Evolutionary conservation across 2,888 invertebrate genomes (phyloP).

Genomic region (Lingula anatina): DNA sequence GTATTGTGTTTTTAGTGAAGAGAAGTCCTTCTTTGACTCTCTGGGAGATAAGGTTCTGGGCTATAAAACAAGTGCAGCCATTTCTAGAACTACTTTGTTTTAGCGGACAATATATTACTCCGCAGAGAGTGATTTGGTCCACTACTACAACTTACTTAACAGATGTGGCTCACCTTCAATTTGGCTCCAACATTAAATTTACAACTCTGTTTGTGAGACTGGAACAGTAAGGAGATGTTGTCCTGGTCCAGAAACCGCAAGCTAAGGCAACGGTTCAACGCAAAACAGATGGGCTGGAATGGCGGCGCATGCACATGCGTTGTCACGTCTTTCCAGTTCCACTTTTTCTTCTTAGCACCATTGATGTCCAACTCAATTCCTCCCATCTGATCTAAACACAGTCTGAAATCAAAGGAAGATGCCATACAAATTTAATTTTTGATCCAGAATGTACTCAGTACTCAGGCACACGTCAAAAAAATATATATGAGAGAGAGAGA

Average conservation of each 20-base stretch:
- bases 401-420: no score
- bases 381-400: constrained; percentile 40
- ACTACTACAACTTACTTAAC: not conserved
- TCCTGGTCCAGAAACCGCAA: constrained; percentile 44
- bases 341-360: constrained; percentile 35
- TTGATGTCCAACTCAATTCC: constrained; percentile 41
- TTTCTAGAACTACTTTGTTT: not conserved
- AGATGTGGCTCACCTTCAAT: constrained; percentile 37
- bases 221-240: constrained; percentile 40
- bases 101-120: not conserved
- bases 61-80: no score
- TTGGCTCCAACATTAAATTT: constrained; percentile 45
- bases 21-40: no score
- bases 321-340: constrained; percentile 44
- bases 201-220: constrained; percentile 30
- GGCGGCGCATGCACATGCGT: constrained; percentile 50
- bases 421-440: no score
- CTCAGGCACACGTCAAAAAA: not conserved
- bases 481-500: no score
- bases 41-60: no score
- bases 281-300: constrained; percentile 48
- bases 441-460: not conserved
- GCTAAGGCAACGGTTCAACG: constrained; percentile 32
- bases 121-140: not conserved
- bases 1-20: no score